Evolutionary conservation across 2,797 vertebrate genomes (phyloP).

Genomic region (Acipenser transmontanus): DNA sequence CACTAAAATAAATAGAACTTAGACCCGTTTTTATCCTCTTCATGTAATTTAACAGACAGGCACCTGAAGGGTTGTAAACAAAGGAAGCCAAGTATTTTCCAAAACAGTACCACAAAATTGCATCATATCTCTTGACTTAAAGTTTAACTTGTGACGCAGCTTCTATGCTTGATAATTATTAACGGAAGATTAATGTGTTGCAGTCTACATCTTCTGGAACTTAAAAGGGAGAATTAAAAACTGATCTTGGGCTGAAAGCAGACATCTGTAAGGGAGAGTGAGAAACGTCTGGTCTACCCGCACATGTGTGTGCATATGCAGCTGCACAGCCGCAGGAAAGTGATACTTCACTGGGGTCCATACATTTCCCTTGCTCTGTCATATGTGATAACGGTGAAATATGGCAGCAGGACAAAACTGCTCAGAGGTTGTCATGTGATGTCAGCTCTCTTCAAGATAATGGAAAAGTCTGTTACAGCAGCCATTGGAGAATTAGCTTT

Average conservation of each 20-base stretch:
- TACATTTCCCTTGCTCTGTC: conserved; percentile 6
- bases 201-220: too few relatives aligned
- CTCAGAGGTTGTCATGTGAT: neutral
- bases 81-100: conserved; percentile 8
- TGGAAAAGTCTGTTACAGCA: neutral
- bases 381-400: conserved; percentile 1
- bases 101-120: neutral
- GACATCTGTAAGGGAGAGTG: conserved; percentile 4
- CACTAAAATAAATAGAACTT: conserved; percentile 82
- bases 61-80: conserved; percentile 47
- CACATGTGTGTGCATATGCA: neutral
- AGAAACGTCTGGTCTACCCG: neutral
- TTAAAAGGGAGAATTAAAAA: too few relatives aligned
- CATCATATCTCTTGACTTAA: neutral
- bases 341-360: neutral
- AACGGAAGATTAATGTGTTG: too few relatives aligned
- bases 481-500: neutral
- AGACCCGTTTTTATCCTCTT: conserved; percentile 41
- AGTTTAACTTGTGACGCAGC: neutral
- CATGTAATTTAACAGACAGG: conserved; percentile 49
- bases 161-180: too few relatives aligned
- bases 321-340: conserved; percentile 1
- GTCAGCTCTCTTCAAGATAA: neutral
- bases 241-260: too few relatives aligned
- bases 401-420: neutral